Base-by-base conservation (phyloP, 1,140 invertebrate species). In the Drosophila nigromelanica region DNA sequence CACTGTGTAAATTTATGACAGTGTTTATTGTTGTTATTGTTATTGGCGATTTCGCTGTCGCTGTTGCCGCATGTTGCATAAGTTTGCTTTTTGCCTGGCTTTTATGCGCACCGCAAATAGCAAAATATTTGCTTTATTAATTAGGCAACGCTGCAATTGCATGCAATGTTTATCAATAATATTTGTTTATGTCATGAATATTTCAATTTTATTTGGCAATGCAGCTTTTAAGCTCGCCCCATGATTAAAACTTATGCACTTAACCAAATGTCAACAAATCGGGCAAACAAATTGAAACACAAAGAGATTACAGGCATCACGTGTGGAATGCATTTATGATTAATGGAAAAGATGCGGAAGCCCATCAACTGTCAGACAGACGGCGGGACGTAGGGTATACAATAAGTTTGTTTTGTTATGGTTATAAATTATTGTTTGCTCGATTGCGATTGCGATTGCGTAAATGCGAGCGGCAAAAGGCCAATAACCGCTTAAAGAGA, bases 91-190 rank as follows among this genome's bases (percentile, higher is more conserved):
- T 63, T 63, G 61, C 58, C 12, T 47, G 76, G 67, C 61, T 81
- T 85, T 78, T 78, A 83, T 86, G 81, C 74, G 80, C 71, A 33
- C 48, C 54, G 74, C 82, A 76, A 82, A 79, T 69, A 73, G 62
- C 76, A 73, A 89, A 89, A 87, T 89, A 89, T 89, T 87, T 87
- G 73, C 58, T 76, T 86, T 86, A 86, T 89, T 89, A 86, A 86
- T 86, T 86, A 86, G 87, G 75, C 78, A 63, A 47, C 52, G 43
- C 60, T 42, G 30, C 50, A 58, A 40, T 47, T 47, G 43, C 62
- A 50, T 55, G 51, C 40, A 47, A 70, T 47, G 56, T 51, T 40
- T 45, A 62, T 64, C 71, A 60, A 64, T 45, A 75, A 71, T 82
- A 78, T 83, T 82, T 82, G 67, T 56, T 40, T 50, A 45, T 54